Evolutionary conservation across 2,888 invertebrate genomes (phyloP).

Genomic region (Tinea trinotella): DNA sequence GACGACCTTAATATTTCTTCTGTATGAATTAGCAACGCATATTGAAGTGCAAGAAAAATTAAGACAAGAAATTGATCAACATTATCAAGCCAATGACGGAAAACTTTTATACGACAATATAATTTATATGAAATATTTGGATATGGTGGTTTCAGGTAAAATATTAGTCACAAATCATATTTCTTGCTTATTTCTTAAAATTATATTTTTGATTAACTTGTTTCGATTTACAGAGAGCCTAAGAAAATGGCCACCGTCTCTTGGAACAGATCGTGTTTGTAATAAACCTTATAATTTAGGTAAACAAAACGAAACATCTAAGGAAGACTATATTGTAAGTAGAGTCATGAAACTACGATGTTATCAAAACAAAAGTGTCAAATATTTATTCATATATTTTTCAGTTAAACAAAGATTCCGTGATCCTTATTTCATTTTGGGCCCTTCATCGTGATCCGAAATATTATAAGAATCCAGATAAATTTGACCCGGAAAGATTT

Average conservation of each 20-base stretch:
- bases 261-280: slow-evolving; percentile 49
- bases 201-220: too few relatives aligned
- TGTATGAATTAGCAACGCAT: slow-evolving; percentile 29
- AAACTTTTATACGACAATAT: slow-evolving; percentile 55
- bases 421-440: slow-evolving; percentile 32
- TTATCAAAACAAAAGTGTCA: too few relatives aligned
- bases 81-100: slow-evolving; percentile 36
- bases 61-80: slow-evolving; percentile 36
- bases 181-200: too few relatives aligned
- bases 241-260: slow-evolving; percentile 47
- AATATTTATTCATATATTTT: background rate
- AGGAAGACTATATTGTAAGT: slow-evolving; percentile 30
- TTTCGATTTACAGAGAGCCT: slow-evolving; percentile 35
- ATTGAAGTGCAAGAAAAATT: slow-evolving; percentile 32
- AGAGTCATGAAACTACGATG: background rate
- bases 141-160: slow-evolving; percentile 22
- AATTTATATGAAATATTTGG: slow-evolving; percentile 33
- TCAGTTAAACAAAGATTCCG: background rate
- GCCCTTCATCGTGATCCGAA: slow-evolving; percentile 51
- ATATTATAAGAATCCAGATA: slow-evolving; percentile 45
- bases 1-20: slow-evolving; percentile 26
- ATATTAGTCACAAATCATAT: too few relatives aligned
- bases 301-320: slow-evolving; percentile 26
- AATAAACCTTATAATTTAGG: slow-evolving; percentile 50
- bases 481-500: slow-evolving; percentile 38